A percentile compares a stretch with the other conserved stretches of the same genome.
phyloP scores from a whole-genome alignment of 64 coral and sea anemone species.

The Acropora yongei region DNA sequence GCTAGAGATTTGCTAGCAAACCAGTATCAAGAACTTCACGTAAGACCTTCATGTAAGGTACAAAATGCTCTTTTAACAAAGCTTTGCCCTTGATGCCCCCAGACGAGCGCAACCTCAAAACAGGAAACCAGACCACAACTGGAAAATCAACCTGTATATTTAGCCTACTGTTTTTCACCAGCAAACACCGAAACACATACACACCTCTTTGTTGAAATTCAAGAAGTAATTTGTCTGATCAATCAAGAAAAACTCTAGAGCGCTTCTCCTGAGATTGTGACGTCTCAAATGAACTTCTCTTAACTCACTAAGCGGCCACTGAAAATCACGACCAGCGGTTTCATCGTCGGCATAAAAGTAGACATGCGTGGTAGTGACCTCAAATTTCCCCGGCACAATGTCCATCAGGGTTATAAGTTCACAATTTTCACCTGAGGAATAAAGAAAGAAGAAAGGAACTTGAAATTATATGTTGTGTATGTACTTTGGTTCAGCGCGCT shows the following conservation, averaged over 20 bases:
- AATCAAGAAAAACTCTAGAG: constrained; percentile 91
- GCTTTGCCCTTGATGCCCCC: no score
- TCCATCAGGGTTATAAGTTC: constrained; percentile 96
- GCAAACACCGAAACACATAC: background rate
- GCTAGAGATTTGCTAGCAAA: no score
- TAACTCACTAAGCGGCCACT: constrained; percentile 81
- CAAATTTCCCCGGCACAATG: constrained; percentile 70
- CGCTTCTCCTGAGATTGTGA: constrained; percentile 90
- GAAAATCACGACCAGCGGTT: constrained; percentile 75
- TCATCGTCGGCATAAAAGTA: constrained; percentile 81
- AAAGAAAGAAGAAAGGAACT: background rate
- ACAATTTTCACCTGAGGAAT: constrained; percentile 51
- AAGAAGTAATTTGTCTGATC: constrained; percentile 99
- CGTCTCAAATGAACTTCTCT: constrained; percentile 93
- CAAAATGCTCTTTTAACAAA: no score
- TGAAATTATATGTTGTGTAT: no score
- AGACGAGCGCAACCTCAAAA: no score
- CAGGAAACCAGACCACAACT: no score
- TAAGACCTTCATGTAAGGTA: no score
- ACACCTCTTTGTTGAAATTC: constrained; percentile 94
- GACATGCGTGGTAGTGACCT: constrained; percentile 84
- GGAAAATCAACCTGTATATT: no score
- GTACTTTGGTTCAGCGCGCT: no score
- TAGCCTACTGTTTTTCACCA: background rate
- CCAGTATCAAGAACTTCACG: no score